A percentile compares a stretch with the other conserved stretches of the same genome.
Conservation (phyloP, 2,113 vertebrate genomes). For the Sebastes schlegelii region DNA sequence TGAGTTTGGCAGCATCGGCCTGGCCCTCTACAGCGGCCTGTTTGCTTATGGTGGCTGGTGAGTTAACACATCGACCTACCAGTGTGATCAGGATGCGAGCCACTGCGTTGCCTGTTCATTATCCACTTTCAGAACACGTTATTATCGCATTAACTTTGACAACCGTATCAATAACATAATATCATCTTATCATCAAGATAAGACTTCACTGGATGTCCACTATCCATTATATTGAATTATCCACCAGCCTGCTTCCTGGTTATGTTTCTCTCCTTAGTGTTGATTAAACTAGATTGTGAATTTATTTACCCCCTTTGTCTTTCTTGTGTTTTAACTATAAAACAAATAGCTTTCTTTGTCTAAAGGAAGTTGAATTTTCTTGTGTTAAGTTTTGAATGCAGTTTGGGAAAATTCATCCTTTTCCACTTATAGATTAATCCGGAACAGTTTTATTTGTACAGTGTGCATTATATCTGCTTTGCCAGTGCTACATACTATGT, state of each 20-base stretch:
- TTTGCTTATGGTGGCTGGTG: slow-evolving; percentile 99
- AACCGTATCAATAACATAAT: neutral
- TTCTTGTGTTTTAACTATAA: neutral
- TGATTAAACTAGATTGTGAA: neutral
- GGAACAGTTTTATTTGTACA: neutral
- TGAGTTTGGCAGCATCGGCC: slow-evolving; percentile 91
- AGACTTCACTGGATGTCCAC: too few species aligned
- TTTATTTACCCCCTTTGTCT: neutral
- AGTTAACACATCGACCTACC: slow-evolving; percentile 45
- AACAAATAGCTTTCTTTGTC: neutral
- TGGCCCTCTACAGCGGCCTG: slow-evolving; percentile 95
- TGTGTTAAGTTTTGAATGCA: neutral
- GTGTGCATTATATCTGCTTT: neutral
- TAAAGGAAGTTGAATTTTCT: neutral
- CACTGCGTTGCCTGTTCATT: too few species aligned
- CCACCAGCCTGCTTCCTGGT: neutral
- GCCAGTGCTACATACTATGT: too few species aligned
- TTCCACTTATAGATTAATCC: neutral
- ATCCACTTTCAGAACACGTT: too few species aligned
- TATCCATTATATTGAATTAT: neutral
- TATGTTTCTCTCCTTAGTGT: neutral
- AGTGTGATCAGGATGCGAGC: too few species aligned
- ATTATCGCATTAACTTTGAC: too few species aligned
- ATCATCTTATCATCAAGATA: neutral
- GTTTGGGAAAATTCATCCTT: neutral